Percentiles rank a stretch among this genome's conserved stretches.
These are phyloP conservation scores for Chelidonichthys spinosus DNA, from an alignment of 2,797 vertebrate genomes.

Conservation along the genomic window DNA sequence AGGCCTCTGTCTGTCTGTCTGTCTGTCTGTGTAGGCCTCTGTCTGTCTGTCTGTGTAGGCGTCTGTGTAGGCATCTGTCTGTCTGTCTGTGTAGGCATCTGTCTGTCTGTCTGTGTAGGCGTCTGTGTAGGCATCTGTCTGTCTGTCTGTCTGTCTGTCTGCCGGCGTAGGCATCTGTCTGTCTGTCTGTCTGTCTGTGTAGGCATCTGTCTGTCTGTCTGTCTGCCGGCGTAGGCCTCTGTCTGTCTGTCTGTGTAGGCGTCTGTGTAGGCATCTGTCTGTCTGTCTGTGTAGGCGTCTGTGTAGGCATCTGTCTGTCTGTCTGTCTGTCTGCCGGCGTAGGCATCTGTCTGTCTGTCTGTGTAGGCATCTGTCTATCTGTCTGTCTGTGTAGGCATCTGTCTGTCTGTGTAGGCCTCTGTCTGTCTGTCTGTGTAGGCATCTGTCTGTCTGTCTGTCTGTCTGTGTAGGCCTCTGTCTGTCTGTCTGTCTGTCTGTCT, in stretches of 20 bases:
- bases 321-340: constrained; percentile 24
- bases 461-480: constrained; percentile 7
- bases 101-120: constrained; percentile 27
- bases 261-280: constrained; percentile 7
- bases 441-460: constrained; percentile 25
- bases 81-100: constrained; percentile 16
- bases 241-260: too few species aligned
- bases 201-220: constrained; percentile 15
- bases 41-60: constrained; percentile 27
- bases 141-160: constrained; percentile 21
- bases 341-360: constrained; percentile 28
- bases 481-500: too few species aligned
- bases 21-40: constrained; percentile 16
- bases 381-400: constrained; percentile 30
- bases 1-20: too few species aligned
- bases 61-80: constrained; percentile 26
- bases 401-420: constrained; percentile 27
- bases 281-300: constrained; percentile 27
- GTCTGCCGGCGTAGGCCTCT: too few species aligned
- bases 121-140: constrained; percentile 26
- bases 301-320: constrained; percentile 33
- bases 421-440: constrained; percentile 18
- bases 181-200: constrained; percentile 27
- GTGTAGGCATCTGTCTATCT: constrained; percentile 8
- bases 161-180: constrained; percentile 28